Percentiles rank a stretch among this genome's conserved stretches.
Conservation (phyloP, 2,888 invertebrate species). For the Caenorhabditis imperialis region DNA sequence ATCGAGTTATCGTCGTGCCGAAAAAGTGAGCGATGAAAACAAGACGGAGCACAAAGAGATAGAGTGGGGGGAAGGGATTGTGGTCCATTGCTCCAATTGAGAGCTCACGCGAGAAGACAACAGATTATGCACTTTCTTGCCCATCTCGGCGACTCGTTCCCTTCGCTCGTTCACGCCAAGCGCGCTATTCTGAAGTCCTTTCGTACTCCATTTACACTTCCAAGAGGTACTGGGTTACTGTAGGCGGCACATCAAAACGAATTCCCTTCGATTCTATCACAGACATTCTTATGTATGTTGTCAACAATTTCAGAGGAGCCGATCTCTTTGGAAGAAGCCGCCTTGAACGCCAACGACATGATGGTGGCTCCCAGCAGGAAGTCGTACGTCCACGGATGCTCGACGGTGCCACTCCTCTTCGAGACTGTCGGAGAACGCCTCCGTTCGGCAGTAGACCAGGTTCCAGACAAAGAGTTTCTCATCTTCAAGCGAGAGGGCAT, state of each 20-base stretch:
- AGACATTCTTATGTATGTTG: no score
- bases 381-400: constrained; percentile 76
- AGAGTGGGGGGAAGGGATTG: neutral
- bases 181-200: constrained; percentile 21
- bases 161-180: constrained; percentile 30
- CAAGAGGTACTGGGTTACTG: constrained; percentile 46
- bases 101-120: constrained; percentile 16
- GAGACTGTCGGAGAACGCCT: constrained; percentile 76
- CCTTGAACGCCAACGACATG: constrained; percentile 56
- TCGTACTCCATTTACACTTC: constrained; percentile 12
- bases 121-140: constrained; percentile 46
- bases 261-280: no score
- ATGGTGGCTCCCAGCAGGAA: constrained; percentile 65
- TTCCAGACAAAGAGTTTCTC: constrained; percentile 75
- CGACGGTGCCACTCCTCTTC: constrained; percentile 69
- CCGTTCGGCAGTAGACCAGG: constrained; percentile 72
- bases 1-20: constrained; percentile 51
- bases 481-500: constrained; percentile 74
- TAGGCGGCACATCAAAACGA: constrained; percentile 21
- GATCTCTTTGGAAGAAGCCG: constrained; percentile 66
- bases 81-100: constrained; percentile 20
- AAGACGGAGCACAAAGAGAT: constrained; percentile 2
- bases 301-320: constrained; percentile 67
- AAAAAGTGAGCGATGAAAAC: constrained; percentile 5
- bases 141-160: constrained; percentile 28